Conservation (phyloP, 2,797 vertebrate species). For the Anisognathus igniventris region DNA sequence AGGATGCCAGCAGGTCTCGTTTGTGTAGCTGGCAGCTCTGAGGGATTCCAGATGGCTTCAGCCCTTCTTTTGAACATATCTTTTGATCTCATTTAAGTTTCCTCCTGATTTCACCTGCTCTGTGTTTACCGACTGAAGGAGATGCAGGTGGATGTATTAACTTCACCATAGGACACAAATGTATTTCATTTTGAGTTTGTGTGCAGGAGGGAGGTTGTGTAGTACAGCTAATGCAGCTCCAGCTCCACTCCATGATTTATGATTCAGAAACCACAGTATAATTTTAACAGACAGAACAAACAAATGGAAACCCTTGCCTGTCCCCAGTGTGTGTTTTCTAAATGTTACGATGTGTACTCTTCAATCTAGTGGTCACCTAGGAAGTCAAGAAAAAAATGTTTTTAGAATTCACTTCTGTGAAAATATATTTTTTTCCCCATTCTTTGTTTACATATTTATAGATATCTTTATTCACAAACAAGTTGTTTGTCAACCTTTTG, state of each 20-base stretch:
- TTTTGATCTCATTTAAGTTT: conserved; percentile 78
- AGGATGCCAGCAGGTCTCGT: conserved; percentile 65
- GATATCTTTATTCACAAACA: background rate
- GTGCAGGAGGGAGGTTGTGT: conserved; percentile 22
- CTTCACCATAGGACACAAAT: conserved; percentile 27
- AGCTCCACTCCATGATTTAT: conserved; percentile 61
- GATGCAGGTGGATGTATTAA: conserved; percentile 66
- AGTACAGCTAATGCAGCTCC: conserved; percentile 32
- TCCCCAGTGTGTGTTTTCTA: conserved; percentile 8
- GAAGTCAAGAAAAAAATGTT: conserved; percentile 25
- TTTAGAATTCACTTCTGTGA: conserved; percentile 11
- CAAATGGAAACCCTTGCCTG: conserved; percentile 6
- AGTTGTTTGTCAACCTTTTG: background rate
- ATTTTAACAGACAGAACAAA: conserved; percentile 53
- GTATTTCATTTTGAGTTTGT: conserved; percentile 48
- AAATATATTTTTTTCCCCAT: background rate
- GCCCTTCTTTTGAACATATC: conserved; percentile 70
- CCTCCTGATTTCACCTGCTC: conserved; percentile 76
- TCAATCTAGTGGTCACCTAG: conserved; percentile 57
- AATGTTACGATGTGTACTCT: conserved; percentile 29
- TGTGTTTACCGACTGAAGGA: conserved; percentile 64
- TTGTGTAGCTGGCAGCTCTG: conserved; percentile 63
- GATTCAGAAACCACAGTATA: conserved; percentile 35
- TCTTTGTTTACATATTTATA: background rate
- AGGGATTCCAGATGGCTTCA: conserved; percentile 75